phyloP scores from a whole-genome alignment of 2,113 vertebrate species.

The Phyllostomus discolor region DNA sequence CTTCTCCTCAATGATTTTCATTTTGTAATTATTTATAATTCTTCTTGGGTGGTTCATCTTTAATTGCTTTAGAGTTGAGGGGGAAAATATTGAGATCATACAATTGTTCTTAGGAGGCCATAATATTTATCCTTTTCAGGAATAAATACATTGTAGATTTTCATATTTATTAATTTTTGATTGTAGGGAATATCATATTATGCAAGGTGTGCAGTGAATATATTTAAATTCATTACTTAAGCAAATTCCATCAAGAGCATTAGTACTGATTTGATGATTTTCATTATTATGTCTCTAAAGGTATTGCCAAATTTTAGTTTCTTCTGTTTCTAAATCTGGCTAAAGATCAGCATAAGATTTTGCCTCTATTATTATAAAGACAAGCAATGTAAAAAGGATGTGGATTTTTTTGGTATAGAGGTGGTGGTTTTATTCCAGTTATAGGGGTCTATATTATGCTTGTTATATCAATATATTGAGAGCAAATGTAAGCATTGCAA shows the following conservation, averaged over 20 bases:
- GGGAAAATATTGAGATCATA: slow-evolving; percentile 30
- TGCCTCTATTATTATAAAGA: slow-evolving; percentile 6
- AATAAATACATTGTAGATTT: slow-evolving; percentile 51
- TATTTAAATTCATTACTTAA: slow-evolving; percentile 63
- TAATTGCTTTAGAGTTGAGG: slow-evolving; percentile 56
- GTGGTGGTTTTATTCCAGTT: not conserved
- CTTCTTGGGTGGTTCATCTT: slow-evolving; percentile 21
- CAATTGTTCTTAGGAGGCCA: slow-evolving; percentile 27
- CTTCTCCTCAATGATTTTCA: slow-evolving; percentile 15
- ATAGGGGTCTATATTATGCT: not conserved
- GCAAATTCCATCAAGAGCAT: slow-evolving; percentile 39
- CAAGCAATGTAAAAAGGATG: not conserved
- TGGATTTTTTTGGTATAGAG: not conserved
- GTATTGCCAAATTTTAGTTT: slow-evolving; percentile 51
- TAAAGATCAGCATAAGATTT: slow-evolving; percentile 41
- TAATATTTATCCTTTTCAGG: slow-evolving; percentile 61
- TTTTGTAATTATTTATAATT: slow-evolving; percentile 52
- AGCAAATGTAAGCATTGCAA: not conserved
- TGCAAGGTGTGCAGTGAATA: slow-evolving; percentile 33
- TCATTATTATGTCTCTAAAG: slow-evolving; percentile 49
- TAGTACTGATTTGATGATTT: slow-evolving; percentile 56
- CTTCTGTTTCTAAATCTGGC: slow-evolving; percentile 49
- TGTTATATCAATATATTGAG: not conserved
- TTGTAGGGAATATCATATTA: slow-evolving; percentile 36
- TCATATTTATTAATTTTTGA: slow-evolving; percentile 63